phyloP scores from a whole-genome alignment of 1,140 invertebrate genomes.

The Akabosia matsudoensis region DNA sequence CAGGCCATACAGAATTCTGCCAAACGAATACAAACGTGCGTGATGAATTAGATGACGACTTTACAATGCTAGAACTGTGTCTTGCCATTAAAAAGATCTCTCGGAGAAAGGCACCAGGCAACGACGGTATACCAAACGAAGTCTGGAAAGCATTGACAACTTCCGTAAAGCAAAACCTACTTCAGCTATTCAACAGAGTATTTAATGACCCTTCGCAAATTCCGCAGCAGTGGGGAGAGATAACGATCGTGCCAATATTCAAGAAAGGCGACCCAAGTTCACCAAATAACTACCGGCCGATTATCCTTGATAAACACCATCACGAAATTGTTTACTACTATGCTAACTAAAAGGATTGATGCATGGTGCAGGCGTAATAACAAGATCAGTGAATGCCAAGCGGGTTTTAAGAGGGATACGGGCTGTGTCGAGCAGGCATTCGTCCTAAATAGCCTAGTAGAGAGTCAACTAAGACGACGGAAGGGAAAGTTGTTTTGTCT shows the following conservation, averaged over 20 bases:
- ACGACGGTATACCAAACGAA: slow-evolving; percentile 46
- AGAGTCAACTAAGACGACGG: slow-evolving; percentile 23
- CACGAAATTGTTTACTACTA: slow-evolving; percentile 44
- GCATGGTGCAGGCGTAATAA: slow-evolving; percentile 36
- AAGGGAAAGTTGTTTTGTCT: slow-evolving; percentile 22
- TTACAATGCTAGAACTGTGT: slow-evolving; percentile 2
- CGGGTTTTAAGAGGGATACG: slow-evolving; percentile 43
- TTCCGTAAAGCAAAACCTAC: not conserved
- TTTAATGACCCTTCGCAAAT: not conserved
- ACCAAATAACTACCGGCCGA: slow-evolving; percentile 47
- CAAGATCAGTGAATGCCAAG: slow-evolving; percentile 46
- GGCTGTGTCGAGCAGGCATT: slow-evolving; percentile 47
- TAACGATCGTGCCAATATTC: slow-evolving; percentile 30
- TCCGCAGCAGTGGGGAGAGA: slow-evolving; percentile 31
- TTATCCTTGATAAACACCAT: slow-evolving; percentile 45
- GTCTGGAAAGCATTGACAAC: slow-evolving; percentile 35
- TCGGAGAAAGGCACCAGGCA: slow-evolving; percentile 45
- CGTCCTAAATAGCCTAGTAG: slow-evolving; percentile 37
- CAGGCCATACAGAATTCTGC: too few species aligned
- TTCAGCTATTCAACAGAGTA: not conserved
- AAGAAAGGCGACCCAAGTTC: slow-evolving; percentile 44
- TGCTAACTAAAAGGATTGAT: slow-evolving; percentile 43
- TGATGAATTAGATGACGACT: too few species aligned
- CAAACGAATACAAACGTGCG: too few species aligned
- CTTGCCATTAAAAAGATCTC: slow-evolving; percentile 35